Conservation (phyloP, 2,888 invertebrate genomes). For the Troides oblongomaculatus region DNA sequence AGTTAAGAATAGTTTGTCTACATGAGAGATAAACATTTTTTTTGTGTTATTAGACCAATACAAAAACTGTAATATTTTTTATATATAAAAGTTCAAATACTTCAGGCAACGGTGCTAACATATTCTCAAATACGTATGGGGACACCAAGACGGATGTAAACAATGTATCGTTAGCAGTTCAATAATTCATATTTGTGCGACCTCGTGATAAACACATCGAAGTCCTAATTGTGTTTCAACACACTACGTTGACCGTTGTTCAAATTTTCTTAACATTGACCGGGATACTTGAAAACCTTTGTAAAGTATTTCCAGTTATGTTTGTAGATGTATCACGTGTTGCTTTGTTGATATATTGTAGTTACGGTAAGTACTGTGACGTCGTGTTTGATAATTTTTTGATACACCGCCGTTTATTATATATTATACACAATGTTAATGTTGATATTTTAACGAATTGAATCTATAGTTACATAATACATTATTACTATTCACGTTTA, state of each 20-base stretch:
- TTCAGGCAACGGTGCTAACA: conserved; percentile 8
- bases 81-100: not conserved
- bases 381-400: not conserved
- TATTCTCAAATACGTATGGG: conserved; percentile 13
- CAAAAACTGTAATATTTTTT: not conserved
- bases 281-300: conserved; percentile 27
- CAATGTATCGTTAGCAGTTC: conserved; percentile 48
- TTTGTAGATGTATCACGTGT: conserved; percentile 4
- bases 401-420: not conserved
- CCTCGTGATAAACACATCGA: conserved; percentile 19
- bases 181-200: conserved; percentile 37
- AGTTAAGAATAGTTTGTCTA: not conserved
- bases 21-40: not conserved
- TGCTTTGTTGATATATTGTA: not conserved
- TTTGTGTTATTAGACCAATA: not conserved
- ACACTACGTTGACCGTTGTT: conserved; percentile 8
- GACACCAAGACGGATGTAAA: conserved; percentile 34
- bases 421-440: too few species aligned
- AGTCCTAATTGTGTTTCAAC: conserved; percentile 26
- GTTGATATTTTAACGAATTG: too few species aligned
- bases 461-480: too few species aligned
- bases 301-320: conserved; percentile 17
- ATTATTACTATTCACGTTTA: too few species aligned
- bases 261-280: conserved; percentile 12
- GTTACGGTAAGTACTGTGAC: not conserved